Evolutionary conservation across 2,888 invertebrate species (phyloP), one percentile per base, ranked within the genome.

Genomic region (Brenthis daphne): DNA sequence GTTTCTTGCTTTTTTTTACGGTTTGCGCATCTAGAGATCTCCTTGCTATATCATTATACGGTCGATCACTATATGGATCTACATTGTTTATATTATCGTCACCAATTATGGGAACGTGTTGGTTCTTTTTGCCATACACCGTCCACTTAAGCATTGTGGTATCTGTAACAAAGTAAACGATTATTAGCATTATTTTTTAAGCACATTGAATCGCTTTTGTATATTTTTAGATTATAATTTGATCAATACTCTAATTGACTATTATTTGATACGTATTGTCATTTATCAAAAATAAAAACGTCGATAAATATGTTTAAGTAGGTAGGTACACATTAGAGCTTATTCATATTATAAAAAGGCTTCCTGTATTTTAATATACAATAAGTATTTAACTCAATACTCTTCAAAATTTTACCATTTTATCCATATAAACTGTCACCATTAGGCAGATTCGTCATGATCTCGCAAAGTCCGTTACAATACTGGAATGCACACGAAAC

Each of bases 131-230:
- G 72, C 85, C 88, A 74, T 91, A 91, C 13, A 94, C 94, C 65
- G 94, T 93, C 95, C 95, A 95, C 92, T 95, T 95, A 79, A 95
- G 86, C 95, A 95, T 95, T 79, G 82, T 93, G 75, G 14, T 67
- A 79, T 77, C 92, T 92, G 89, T 13, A 89, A 92, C 75, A 76
- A 82, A 71, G 5, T 5, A 29, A 37, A 56, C 0, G 24, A 8
- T 43, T 12, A 29, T 60, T 47, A 8, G 47, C 14, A n/a, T 11
- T 11, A 16, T 43, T 8, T 33, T n/a, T 6, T 33, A 11, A 47
- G 0, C 12, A 43, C n/a, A 43, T 43, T 43, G 1, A 37, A 8
- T 43, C 43, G 53, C 8, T 8, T 29, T 47, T 58, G n/a, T 58
- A 54, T 47, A 6, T 1, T 53, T 16, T 29, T n/a, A 8, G 8